Conservation (phyloP, 2,797 vertebrate genomes). For the Alcedo atthis region DNA sequence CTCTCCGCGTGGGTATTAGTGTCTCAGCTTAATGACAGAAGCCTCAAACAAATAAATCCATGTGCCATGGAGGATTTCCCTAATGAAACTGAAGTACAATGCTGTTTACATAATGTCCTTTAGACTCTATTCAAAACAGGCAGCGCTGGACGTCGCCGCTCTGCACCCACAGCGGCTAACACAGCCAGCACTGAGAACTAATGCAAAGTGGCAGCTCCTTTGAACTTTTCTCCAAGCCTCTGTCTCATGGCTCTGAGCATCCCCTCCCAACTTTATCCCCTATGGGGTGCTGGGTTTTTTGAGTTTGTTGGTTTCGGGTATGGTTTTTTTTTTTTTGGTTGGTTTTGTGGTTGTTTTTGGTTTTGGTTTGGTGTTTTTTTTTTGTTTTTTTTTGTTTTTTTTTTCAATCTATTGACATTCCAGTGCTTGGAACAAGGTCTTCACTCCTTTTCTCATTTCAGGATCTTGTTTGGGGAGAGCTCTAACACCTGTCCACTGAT, state of each 20-base stretch:
- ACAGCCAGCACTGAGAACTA: slow-evolving; percentile 21
- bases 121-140: slow-evolving; percentile 60
- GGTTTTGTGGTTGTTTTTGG: background rate
- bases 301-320: background rate
- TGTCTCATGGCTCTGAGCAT: slow-evolving; percentile 50
- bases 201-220: slow-evolving; percentile 35
- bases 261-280: slow-evolving; percentile 71
- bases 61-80: slow-evolving; percentile 66
- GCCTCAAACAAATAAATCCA: slow-evolving; percentile 63
- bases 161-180: slow-evolving; percentile 29
- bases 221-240: background rate
- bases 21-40: slow-evolving; percentile 64
- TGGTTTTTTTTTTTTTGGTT: too few relatives aligned
- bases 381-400: background rate
- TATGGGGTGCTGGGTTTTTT: background rate
- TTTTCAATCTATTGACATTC: slow-evolving; percentile 69
- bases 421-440: slow-evolving; percentile 81
- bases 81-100: slow-evolving; percentile 66
- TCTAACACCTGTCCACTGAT: slow-evolving; percentile 86
- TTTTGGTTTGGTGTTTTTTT: too few relatives aligned
- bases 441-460: slow-evolving; percentile 78
- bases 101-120: slow-evolving; percentile 69
- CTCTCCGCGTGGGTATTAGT: slow-evolving; percentile 64
- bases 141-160: background rate
- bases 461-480: slow-evolving; percentile 81